Evolutionary conservation across 1,140 invertebrate species (phyloP), one percentile per base, ranked within the genome.

Genomic region (Tetramorium simillimum): DNA sequence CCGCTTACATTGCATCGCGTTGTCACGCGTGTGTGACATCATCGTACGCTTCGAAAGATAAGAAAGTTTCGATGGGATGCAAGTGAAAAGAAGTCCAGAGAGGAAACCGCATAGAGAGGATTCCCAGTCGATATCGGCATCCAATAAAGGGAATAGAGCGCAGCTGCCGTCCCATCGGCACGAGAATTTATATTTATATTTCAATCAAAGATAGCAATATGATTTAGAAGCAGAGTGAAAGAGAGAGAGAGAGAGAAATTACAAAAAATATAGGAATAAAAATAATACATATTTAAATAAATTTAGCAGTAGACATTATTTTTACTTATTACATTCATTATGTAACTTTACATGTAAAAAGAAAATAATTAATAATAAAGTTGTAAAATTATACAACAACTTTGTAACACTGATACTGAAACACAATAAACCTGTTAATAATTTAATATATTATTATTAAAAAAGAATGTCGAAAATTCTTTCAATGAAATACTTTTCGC

Each of bases 51-150:
- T 53, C 58, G 51, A 56, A 58, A 84, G 88, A 89, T 90, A 90
- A 90, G 88, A 77, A 62, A 84, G 70, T 72, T 65, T 33, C 77
- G 69, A 81, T 84, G 56, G 67, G 76, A 90, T 75, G 58, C 75
- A 63, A 43, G 58, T 16, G 69, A 75, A 82, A 82, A 62, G 76
- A 70, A 33, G 37, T 40, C 43, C 40, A 5, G 12, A 60, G 77
- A 62, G 76, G 40, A 62, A 67, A 85, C 86, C 78, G 58, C 63
- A 76, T 58, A 58, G 80, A 77, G 84, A 77, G 73, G 85, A 58
- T 78, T 87, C 84, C 58, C 58, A 69, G 86, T 60, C 80, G 82
- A 73, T 90, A 92, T 92, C 85, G 91, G 72, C 86, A 92, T 92
- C 56, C 89, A 85, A 90, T 91, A 90, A 90, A 90, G 69, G 78